Evolutionary conservation across 2,888 invertebrate species (phyloP), one percentile per base, ranked within the genome.

Genomic region (Acronicta psi): DNA sequence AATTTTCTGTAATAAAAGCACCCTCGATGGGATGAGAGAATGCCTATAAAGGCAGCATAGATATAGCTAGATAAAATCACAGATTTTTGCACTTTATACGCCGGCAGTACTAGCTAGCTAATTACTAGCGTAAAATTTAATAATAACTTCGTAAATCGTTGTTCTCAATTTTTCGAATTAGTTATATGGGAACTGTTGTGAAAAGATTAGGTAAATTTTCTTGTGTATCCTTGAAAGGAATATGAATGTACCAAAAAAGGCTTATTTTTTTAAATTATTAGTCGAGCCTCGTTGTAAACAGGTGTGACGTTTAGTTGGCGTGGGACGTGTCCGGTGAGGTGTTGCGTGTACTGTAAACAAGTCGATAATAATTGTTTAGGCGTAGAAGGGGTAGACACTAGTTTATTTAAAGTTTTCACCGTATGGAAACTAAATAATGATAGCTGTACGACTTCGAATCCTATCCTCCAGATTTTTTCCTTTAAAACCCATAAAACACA

Each of bases 21-120:
- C 67, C 59, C 59, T 46, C 20, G 36, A 59, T 46, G 62, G 69
- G 52, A 55, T 17, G 71, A 59, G 62, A 75, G 50, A 75, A 37
- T 47, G 59, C 46, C 59, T 68, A 25, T 54, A 31, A 42, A 14
- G 44, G 72, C 55, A 55, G 59, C 56, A 57, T 55, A 61, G 68
- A 45, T 71, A 59, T 56, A 64, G 57, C 57, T 73, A 72, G 59
- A 64, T 53, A 53, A 56, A 69, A 62, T 64, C 69, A 75, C 61
- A 58, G 31, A 62, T 44, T 57, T 62, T 41, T 55, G 73, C 73
- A 73, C 60, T 49, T 53, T 44, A 25, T 55, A 52, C 53, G 63
- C 65, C 37, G 59, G 40, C 60, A 57, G 54, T 69, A 60, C 64
- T 52, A 47, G 41, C 40, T 41, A 47, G 57, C 63, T 46, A 55